phyloP scores from a whole-genome alignment of 2,113 vertebrate species.

The Nothoprocta pentlandii region DNA sequence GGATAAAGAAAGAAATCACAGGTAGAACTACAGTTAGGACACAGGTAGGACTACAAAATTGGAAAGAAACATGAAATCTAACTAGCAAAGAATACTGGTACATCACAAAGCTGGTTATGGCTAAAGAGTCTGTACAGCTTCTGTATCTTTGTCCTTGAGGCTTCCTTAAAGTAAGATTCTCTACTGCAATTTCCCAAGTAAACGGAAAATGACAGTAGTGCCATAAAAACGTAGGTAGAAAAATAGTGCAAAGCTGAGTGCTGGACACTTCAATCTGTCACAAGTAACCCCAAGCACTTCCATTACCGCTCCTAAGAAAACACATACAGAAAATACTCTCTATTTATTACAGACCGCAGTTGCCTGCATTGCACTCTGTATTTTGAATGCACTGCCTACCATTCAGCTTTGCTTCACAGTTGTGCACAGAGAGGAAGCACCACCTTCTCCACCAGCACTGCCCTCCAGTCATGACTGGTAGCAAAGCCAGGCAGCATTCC shows the following conservation, averaged over 20 bases:
- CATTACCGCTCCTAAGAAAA: constrained; percentile 27
- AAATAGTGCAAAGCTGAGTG: constrained; percentile 65
- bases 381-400: constrained; percentile 10
- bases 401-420: constrained; percentile 20
- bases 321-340: constrained; percentile 27
- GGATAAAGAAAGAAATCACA: neutral
- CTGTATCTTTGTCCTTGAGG: constrained; percentile 19
- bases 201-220: constrained; percentile 42
- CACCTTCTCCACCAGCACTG: neutral
- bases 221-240: constrained; percentile 51
- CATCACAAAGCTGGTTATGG: neutral
- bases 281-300: constrained; percentile 30
- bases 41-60: neutral
- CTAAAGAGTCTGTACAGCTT: neutral
- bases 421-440: neutral
- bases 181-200: constrained; percentile 38
- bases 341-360: constrained; percentile 27
- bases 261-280: constrained; percentile 48
- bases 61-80: neutral
- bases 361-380: constrained; percentile 49
- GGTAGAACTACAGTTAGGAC: neutral
- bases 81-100: neutral
- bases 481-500: constrained; percentile 28
- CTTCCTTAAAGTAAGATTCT: neutral
- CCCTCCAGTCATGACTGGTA: neutral